Base-by-base conservation (phyloP, 92 coral and sea anemone species). In the Galaxea fascicularis region DNA sequence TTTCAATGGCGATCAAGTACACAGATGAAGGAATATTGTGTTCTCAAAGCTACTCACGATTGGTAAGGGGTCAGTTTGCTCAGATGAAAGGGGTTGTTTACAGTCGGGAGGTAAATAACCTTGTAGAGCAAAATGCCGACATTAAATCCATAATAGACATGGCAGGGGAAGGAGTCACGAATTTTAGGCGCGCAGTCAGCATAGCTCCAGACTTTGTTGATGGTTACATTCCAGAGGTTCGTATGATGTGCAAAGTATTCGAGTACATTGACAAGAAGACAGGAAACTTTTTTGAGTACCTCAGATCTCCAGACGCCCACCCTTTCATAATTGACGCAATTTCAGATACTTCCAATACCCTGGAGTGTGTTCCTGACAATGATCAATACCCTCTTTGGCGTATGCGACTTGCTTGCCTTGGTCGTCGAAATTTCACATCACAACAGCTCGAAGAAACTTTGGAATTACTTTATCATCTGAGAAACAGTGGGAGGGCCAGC, bases 41-140 rank as follows among this genome's bases (percentile, higher is more conserved):
- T 27, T 46, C 64, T 11, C 16, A 74, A n/a, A 31, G 63, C 29
- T 27, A 31, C 26, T 65, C 86, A 4, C 79, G 73, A 17, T 21
- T 46, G 4, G 77, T 76, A 0, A 88, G 95, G 1, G 75, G 95
- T 2, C 95, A 88, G 75, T 85, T 92, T 47, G 86, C 91, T 0
- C 95, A 92, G 52, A 92, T 92, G 95, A 89, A 89, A 78, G 95
- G 93, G 8, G 66, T 92, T 17, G 92, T 92, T 6, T 92, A 86
- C 86, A 92, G 89, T 35, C 88, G 95, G 0, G 91, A 92, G 11
- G 92, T 92, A 9, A 57, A 59, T 10, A 60, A 84, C 77, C 78
- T 87, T 8, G 84, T 79, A 8, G 85, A 71, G 52, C 65, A 30
- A 14, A 53, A 64, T 3, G 85, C 88, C 0, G 77, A 78, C 0